Base-by-base conservation (phyloP, 2,797 vertebrate species). In the Synanceia verrucosa region DNA sequence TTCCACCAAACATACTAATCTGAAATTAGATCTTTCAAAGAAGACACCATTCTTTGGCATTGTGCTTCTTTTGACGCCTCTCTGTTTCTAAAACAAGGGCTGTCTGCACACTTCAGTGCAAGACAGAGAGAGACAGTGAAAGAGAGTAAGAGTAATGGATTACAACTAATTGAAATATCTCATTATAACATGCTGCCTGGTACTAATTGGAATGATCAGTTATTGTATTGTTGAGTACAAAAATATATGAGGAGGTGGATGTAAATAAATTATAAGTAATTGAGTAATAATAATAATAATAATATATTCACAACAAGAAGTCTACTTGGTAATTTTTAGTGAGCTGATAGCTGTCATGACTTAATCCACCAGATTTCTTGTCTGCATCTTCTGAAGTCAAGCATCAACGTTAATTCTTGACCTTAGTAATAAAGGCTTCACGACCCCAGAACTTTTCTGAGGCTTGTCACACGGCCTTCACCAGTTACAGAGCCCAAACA, bases 1-100 rank as follows among this genome's bases (percentile, higher is more conserved):
- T 57, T 81, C 68, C 68, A 79, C 84, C 82, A 78, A 73, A 86
- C 60, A 48, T 16, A 65, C 33, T 86, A 82, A 90, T 89, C 88
- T 87, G 82, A 89, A 91, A 91, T 89, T 47, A 83, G 79, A 91
- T 90, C 85, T 89, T 74, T 76, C 43, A 83, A 70, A 72, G 67
- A 76, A 73, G 70, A 79, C 65, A 19, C 57, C 10, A 44, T 76
- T 70, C 75, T 48, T 48, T 3, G 55, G 51, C 81, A 68, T 77
- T 70, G 71, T 76, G 52, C 67, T 48, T 52, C 51, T 46, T 69
- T 65, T 36, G 46, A 53, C 14, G 28, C 37, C 39, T 71, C 51
- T 81, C 18, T 12, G n/a, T n/a, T 31, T 55, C 18, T 12, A 48
- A 58, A 71, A 43, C 29, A 16, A n/a, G 12, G 51, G 50, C 29